Conservation (phyloP, 1,140 invertebrate genomes). For the Ridgeia piscesae region DNA sequence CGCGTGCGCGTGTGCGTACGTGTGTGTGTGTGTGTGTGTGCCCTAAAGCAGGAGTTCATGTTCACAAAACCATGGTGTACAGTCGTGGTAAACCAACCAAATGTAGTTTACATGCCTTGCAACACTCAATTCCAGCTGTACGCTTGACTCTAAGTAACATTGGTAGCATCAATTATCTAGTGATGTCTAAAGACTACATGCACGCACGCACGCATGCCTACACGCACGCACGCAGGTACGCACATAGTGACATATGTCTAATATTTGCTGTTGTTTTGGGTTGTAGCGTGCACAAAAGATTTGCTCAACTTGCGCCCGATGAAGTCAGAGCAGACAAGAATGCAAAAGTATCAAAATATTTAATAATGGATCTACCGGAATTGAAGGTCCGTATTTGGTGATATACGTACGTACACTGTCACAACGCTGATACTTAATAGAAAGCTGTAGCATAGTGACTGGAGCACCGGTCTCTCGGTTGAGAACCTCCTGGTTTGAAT, state of each 20-base stretch:
- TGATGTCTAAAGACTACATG: background rate
- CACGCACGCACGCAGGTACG: too few relatives aligned
- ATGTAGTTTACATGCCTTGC: too few relatives aligned
- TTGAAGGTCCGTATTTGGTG: constrained; percentile 43
- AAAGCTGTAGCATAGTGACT: too few relatives aligned
- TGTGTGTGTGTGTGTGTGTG: too few relatives aligned
- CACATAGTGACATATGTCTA: background rate
- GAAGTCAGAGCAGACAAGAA: constrained; percentile 82
- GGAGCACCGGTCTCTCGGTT: too few relatives aligned
- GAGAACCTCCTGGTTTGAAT: too few relatives aligned
- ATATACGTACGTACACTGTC: background rate
- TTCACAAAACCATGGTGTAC: too few relatives aligned
- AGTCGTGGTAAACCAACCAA: too few relatives aligned
- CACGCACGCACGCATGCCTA: too few relatives aligned
- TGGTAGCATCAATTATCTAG: background rate
- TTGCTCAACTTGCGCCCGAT: constrained; percentile 79
- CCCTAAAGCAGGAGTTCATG: too few relatives aligned
- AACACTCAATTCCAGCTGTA: too few relatives aligned
- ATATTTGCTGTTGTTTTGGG: constrained; percentile 17
- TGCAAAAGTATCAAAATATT: constrained; percentile 78
- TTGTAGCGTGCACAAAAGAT: constrained; percentile 81
- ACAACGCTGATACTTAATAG: background rate
- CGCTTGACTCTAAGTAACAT: background rate
- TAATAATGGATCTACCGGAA: constrained; percentile 70
- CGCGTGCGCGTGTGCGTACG: too few relatives aligned